Evolutionary conservation across 2,113 vertebrate genomes (phyloP), one percentile per base, ranked within the genome.

Genomic region (Origma solitaria): DNA sequence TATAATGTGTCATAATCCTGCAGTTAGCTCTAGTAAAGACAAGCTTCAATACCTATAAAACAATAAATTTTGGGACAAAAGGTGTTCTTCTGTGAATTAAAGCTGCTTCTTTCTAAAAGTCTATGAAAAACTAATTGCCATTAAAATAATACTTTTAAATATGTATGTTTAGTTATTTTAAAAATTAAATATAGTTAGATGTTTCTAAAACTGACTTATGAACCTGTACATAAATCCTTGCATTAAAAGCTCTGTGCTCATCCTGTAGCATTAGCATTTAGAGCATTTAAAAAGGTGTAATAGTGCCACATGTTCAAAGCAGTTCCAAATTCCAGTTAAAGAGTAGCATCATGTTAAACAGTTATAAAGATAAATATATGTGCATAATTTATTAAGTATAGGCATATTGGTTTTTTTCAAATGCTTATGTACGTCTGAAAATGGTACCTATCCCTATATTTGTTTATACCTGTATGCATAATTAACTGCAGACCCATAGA

Each of bases 361-460:
- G 50, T 33, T 77, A 28, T 54, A 12, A 92, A 73, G 11, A 75
- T 64, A 81, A 77, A 86, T 53, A n/a, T 30, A 28, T 40, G 23
- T 69, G 28, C 50, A 89, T 92, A 95, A 94, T 97, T 96, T 89
- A 88, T 96, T 82, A 84, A 20, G 13, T 30, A 57, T 35, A 66
- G 58, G 31, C 20, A 47, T 87, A 82, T 87, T 14, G 6, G 31
- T 62, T 64, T 61, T 86, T 73, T 70, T 17, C 38, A 56, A 64
- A 68, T 51, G 15, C 30, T 69, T 60, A 0, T 3, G 2, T 21
- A 44, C 35, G 49, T 87, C 49, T n/a, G 25, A 64, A 90, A 72
- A 60, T 60, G 19, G 35, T 84, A 20, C 44, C 22, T 86, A 30
- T 60, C 21, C 50, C 56, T 82, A 33, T 49, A 42, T 77, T 31